Base-by-base conservation (phyloP, 2,113 vertebrate species). In the Seriola quinqueradiata region DNA sequence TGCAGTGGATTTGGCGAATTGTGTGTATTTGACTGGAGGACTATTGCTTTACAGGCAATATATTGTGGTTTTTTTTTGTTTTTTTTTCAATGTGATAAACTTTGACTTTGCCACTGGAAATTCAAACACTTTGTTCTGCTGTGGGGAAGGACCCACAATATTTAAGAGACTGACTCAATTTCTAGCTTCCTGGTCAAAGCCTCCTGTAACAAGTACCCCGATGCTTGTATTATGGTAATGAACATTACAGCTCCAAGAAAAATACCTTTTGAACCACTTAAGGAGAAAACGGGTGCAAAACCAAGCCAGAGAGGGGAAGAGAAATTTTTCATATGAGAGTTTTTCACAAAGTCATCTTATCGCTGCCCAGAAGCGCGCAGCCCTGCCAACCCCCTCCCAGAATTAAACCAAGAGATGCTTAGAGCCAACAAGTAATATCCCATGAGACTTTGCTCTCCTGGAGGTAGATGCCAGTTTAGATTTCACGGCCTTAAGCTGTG, bases 401-500 rank as follows among this genome's bases (percentile, higher is more conserved):
- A 84, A 69, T 84, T 79, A 85, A 84, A 84, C 44, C 52, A 68
- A 59, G 25, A 58, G 59, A 87, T 65, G 54, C 68, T 85, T 34
- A 73, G 50, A 76, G 28, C 71, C 77, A 87, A 80, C 84, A 72
- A 82, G 67, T 74, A 81, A 82, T 79, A 81, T 85, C 86, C 83
- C 85, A 34, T 48, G 75, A 85, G 81, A 75, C 79, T 61, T 59
- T 68, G 66, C 86, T 77, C 75, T 83, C 72, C 71, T 68, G 68
- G 54, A 85, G 72, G 69, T 58, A 66, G 58, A 70, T 75, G 72
- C 70, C 81, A 69, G 70, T 81, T 82, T 71, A 67, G 75, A 83
- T 90, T 89, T 88, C 80, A 61, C 84, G 75, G 75, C 34, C 61
- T 83, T 87, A 82, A 84, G 79, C 64, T 76, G 58, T 75, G 44